Conservation (phyloP, 1,140 invertebrate species). For the Magallana ariakensis region DNA sequence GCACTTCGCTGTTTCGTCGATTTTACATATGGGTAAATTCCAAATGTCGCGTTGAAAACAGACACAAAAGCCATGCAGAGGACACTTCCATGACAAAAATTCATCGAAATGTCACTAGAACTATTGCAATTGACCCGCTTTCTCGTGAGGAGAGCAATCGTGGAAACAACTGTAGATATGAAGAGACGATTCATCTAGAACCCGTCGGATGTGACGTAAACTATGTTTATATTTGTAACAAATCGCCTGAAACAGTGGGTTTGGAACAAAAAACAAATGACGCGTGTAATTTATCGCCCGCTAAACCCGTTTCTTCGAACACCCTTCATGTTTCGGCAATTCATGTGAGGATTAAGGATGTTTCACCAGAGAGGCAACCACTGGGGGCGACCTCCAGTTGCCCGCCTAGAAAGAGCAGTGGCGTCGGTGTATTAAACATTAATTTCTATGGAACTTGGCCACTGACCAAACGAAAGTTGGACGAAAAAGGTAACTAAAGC, state of each 20-base stretch:
- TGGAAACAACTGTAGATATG: neutral
- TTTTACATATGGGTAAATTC: constrained; percentile 30
- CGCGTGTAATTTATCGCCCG: neutral
- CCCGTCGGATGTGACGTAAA: neutral
- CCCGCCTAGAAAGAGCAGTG: constrained; percentile 10
- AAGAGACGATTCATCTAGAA: constrained; percentile 11
- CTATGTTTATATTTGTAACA: constrained; percentile 25
- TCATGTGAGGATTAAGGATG: neutral
- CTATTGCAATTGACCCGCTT: neutral
- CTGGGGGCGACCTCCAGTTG: neutral
- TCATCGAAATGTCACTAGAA: constrained; percentile 19
- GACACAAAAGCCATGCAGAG: neutral
- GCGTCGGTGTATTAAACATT: neutral
- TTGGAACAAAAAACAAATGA: neutral
- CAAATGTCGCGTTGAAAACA: constrained; percentile 7
- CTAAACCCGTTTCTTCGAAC: neutral
- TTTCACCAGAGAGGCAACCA: constrained; percentile 16
- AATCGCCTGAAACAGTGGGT: neutral
- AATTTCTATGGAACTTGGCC: constrained; percentile 26
- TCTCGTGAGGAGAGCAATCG: neutral
- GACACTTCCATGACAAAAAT: neutral
- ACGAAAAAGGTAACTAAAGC: neutral
- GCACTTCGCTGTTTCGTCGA: neutral
- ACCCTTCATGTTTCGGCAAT: constrained; percentile 4
- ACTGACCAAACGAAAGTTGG: constrained; percentile 4